Percentiles rank a stretch among this genome's conserved stretches.
Conservation (phyloP, 2,888 invertebrate species). For the Acanthosepion pharaonis region DNA sequence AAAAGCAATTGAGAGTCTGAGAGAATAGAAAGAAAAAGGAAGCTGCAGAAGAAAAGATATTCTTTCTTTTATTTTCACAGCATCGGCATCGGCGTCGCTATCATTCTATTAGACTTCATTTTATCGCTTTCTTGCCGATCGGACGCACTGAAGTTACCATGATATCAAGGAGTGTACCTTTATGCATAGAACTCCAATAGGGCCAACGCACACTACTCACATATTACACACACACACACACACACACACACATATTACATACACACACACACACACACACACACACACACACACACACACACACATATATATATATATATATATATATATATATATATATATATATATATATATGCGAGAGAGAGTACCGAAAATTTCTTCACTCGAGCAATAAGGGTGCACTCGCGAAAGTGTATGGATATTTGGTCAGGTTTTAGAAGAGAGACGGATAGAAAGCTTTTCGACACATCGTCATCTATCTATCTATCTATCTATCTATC, state of each 20-base stretch:
- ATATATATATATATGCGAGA: not conserved
- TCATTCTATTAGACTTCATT: not conserved
- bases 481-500: too few species aligned
- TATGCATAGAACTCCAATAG: not conserved
- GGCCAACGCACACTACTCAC: not conserved
- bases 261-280: not conserved
- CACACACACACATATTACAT: not conserved
- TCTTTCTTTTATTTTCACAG: slow-evolving; percentile 7
- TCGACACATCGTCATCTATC: too few species aligned
- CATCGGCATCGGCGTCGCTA: slow-evolving; percentile 4
- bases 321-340: not conserved
- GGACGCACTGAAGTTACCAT: not conserved
- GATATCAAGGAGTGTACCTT: too few species aligned
- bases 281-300: not conserved
- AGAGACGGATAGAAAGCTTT: too few species aligned
- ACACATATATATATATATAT: not conserved
- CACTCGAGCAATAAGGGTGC: too few species aligned
- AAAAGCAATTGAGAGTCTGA: slow-evolving; percentile 18
- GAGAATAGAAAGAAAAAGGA: not conserved
- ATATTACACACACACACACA: not conserved
- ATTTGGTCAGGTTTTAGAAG: too few species aligned
- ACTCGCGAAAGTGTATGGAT: too few species aligned
- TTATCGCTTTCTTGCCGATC: not conserved
- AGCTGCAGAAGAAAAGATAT: not conserved
- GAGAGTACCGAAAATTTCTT: too few species aligned